phyloP scores from a whole-genome alignment of 2,888 invertebrate genomes.

The Halictus ligatus region DNA sequence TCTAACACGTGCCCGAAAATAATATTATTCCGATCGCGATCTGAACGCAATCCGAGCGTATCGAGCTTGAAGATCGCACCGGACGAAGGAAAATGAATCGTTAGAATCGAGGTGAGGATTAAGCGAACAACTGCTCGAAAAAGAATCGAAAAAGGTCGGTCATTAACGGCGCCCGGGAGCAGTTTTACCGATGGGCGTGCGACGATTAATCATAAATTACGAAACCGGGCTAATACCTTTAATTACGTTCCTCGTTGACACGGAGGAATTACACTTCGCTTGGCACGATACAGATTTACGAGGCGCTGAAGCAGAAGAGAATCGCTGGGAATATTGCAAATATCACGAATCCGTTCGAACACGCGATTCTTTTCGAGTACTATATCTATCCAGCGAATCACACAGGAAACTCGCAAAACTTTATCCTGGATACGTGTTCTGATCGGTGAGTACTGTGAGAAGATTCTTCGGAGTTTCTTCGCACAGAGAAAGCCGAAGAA shows the following conservation, averaged over 20 bases:
- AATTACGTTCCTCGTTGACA: conserved; percentile 55
- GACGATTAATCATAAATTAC: conserved; percentile 62
- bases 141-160: not conserved
- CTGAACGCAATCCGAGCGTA: not conserved
- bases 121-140: not conserved
- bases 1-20: not conserved
- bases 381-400: conserved; percentile 38
- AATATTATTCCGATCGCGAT: not conserved
- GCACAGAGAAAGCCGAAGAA: not conserved
- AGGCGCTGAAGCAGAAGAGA: not conserved
- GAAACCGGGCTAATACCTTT: conserved; percentile 67
- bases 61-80: not conserved
- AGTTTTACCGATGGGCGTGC: not conserved
- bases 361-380: conserved; percentile 21
- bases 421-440: conserved; percentile 2
- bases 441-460: not conserved
- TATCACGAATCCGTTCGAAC: not conserved
- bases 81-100: not conserved
- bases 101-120: not conserved
- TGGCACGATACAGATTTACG: conserved; percentile 40
- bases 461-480: conserved; percentile 41
- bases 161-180: not conserved
- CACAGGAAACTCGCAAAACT: conserved; percentile 18
- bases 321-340: conserved; percentile 35
- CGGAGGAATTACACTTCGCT: conserved; percentile 49